Base-by-base conservation (phyloP, 2,888 invertebrate species). In the Machimus rusticus region DNA sequence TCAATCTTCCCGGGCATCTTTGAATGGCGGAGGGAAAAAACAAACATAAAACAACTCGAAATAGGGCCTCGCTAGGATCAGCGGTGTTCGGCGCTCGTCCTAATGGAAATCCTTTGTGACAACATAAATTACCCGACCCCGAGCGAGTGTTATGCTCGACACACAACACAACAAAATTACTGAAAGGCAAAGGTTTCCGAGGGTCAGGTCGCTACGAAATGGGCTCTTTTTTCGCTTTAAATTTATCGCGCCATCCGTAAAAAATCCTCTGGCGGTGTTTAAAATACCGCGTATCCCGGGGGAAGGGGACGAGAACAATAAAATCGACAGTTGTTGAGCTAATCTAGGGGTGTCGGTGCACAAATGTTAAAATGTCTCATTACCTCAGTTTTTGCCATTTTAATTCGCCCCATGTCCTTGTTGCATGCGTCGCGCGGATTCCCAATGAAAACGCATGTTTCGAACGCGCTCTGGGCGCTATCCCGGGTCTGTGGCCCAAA, bases 81-180 rank as follows among this genome's bases (percentile, higher is more conserved):
- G 46, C 37, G 46, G 43, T 74, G 46, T 74, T 74, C 85, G 46
- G 57, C 28, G 34, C 66, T 87, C 74, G 84, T 81, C 81, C 81
- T 88, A 88, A 88, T 88, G 88, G 88, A 88, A 88, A 88, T 88
- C 88, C 87, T 87, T 88, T 88, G 88, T 88, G 88, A 88, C 88
- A 88, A 88, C 88, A 88, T 88, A 88, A 88, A 88, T 88, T 88
- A 88, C 82, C 86, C 86, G 66, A 86, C 86, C 86, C 86, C 78
- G 57, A 86, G 86, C 51, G 74, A 74, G 85, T 87, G 87, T 86
- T 86, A 86, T 87, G 86, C 85, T 74, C 34, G 86, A 86, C 87
- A 77, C 55, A 86, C 77, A 86, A 77, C 55, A 86, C 77, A 86
- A 77, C 77, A 86, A 86, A 76, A 86, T 86, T 77, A 86, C 77